Evolutionary conservation across 2,797 vertebrate species (phyloP).

Genomic region (Natrix natrix): DNA sequence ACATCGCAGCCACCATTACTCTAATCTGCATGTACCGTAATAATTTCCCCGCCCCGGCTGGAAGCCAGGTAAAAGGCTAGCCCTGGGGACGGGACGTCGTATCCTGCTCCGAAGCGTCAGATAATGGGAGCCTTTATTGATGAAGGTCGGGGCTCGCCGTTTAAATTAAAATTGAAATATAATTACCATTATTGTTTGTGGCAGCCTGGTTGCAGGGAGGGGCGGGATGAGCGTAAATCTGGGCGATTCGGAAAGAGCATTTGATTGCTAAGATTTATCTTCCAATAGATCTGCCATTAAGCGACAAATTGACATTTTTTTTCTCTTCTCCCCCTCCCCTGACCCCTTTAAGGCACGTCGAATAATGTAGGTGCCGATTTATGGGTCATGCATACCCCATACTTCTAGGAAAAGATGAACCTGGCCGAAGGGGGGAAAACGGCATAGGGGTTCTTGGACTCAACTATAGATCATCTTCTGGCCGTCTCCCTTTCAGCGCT

Average conservation of each 20-base stretch:
- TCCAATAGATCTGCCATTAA: neutral
- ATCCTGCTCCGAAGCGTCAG: neutral
- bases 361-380: neutral
- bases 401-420: neutral
- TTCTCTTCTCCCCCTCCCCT: neutral
- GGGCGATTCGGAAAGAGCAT: neutral
- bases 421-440: neutral
- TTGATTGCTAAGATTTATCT: neutral
- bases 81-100: neutral
- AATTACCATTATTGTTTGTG: neutral
- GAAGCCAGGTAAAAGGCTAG: neutral
- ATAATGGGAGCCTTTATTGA: slow-evolving; percentile 3
- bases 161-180: slow-evolving; percentile 5
- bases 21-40: neutral
- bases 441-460: neutral
- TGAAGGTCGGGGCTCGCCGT: neutral
- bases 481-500: neutral
- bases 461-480: neutral
- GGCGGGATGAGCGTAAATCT: neutral
- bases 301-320: neutral
- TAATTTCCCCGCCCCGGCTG: neutral
- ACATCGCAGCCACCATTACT: neutral
- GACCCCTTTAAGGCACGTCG: neutral
- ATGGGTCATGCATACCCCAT: neutral
- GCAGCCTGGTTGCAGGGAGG: neutral